Evolutionary conservation across 2,888 invertebrate genomes (phyloP).

Genomic region (Campopleginae sp.): DNA sequence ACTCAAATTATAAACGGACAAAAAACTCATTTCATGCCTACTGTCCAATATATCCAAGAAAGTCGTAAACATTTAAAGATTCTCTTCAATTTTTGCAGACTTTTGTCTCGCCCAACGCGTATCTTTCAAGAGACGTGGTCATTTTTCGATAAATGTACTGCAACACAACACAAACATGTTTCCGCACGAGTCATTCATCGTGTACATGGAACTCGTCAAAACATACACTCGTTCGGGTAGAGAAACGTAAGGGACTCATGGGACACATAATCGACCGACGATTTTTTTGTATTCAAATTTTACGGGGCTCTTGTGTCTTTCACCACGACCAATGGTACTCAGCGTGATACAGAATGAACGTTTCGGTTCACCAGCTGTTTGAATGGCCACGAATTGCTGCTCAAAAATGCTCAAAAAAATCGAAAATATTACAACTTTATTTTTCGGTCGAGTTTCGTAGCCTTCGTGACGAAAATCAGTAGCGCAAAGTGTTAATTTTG

Average conservation of each 20-base stretch:
- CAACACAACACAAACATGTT: constrained; percentile 45
- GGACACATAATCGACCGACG: neutral
- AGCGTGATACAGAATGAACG: neutral
- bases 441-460: neutral
- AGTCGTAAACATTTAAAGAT: neutral
- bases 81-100: neutral
- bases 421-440: neutral
- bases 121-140: neutral
- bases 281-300: constrained; percentile 1
- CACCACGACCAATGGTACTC: neutral
- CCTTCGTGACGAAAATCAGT: neutral
- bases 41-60: neutral
- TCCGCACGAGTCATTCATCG: constrained; percentile 74
- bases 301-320: constrained; percentile 1
- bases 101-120: neutral
- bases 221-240: constrained; percentile 13
- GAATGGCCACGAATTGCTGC: neutral
- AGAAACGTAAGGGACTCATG: constrained; percentile 2
- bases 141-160: neutral
- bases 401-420: neutral
- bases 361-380: constrained; percentile 21
- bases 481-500: neutral
- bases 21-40: neutral
- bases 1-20: constrained; percentile 41
- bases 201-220: constrained; percentile 33